Base-by-base conservation (phyloP, 2,113 vertebrate genomes). In the Alethe castanea region DNA sequence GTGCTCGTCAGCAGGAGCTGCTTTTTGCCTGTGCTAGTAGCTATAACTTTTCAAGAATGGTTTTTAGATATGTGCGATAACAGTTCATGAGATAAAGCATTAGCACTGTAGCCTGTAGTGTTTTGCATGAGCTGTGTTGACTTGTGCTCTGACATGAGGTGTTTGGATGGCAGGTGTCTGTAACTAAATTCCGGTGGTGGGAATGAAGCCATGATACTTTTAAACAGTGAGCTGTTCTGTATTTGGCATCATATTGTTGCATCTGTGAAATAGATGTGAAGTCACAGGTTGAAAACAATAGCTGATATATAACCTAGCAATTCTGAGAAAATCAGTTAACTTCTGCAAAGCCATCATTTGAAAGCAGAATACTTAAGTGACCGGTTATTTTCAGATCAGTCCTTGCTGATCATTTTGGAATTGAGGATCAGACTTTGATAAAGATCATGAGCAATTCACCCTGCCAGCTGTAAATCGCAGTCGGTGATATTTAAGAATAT, bases 341-440 rank as follows among this genome's bases (percentile, higher is more conserved):
- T 85, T 57, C 47, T 74, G 35, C 23, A 38, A 50, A 66, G 29
- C 44, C 12, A 11, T 11, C 22, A 19, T 38, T 54, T 6, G 31
- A 48, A 35, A 65, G 31, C 28, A 28, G 85, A 38, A 24, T 14
- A 12, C 5, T 28, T 6, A 7, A 9, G 36, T 47, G 44, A 8
- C 8, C 0, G 0, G 0, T 13, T 64, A 11, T 25, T 33, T 72
- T 38, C 5, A 10, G 12, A n/a, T 36, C 8, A 4, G 28, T 47
- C 13, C n/a, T 47, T 56, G 23, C 53, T 69, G 19, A 23, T 67
- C 1, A 0, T 60, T 42, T 42, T 29, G 73, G 16, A 57, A 11
- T 17, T 76, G 13, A 14, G 19, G 50, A n/a, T 60, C 13, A 28
- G 52, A 40, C 50, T 19, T 38, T 3, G 42, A 12, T 71, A 6